Conservation (phyloP, 2,888 invertebrate species). For the Tetanocera ferruginea region DNA sequence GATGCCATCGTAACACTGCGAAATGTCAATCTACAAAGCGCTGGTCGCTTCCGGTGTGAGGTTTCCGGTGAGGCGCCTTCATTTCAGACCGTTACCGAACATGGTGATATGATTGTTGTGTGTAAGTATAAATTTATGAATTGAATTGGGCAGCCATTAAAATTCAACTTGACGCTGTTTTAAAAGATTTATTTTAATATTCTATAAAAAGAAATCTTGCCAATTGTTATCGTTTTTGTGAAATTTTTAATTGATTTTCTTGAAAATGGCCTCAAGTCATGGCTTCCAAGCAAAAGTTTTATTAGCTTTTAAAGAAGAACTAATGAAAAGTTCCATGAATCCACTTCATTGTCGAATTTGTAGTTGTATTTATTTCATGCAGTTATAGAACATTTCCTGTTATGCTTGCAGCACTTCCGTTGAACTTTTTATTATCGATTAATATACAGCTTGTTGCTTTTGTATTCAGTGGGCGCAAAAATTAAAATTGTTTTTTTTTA, state of each 20-base stretch:
- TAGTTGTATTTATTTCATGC: not conserved
- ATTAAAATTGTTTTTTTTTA: not conserved
- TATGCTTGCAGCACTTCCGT: slow-evolving; percentile 11
- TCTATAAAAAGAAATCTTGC: not conserved
- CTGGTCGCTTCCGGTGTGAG: slow-evolving; percentile 78
- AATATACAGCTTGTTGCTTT: too few relatives aligned
- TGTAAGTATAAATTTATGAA: slow-evolving; percentile 72
- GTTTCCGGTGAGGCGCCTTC: slow-evolving; percentile 80
- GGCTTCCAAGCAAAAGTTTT: not conserved
- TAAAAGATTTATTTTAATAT: too few relatives aligned
- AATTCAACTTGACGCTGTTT: too few relatives aligned
- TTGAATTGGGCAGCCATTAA: not conserved
- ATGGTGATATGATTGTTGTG: slow-evolving; percentile 78
- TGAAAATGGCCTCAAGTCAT: not conserved
- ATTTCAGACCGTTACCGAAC: slow-evolving; percentile 78
- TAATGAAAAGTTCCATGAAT: not conserved
- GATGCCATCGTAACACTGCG: slow-evolving; percentile 77
- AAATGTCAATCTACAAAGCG: slow-evolving; percentile 76
- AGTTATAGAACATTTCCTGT: not conserved
- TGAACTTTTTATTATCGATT: not conserved
- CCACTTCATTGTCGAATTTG: not conserved
- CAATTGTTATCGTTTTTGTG: not conserved
- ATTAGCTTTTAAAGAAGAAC: not conserved
- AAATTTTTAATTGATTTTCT: not conserved
- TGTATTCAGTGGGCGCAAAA: not conserved